Evolutionary conservation across 1,140 invertebrate species (phyloP), one percentile per base, ranked within the genome.

Genomic region (Eupeodes corollae): DNA sequence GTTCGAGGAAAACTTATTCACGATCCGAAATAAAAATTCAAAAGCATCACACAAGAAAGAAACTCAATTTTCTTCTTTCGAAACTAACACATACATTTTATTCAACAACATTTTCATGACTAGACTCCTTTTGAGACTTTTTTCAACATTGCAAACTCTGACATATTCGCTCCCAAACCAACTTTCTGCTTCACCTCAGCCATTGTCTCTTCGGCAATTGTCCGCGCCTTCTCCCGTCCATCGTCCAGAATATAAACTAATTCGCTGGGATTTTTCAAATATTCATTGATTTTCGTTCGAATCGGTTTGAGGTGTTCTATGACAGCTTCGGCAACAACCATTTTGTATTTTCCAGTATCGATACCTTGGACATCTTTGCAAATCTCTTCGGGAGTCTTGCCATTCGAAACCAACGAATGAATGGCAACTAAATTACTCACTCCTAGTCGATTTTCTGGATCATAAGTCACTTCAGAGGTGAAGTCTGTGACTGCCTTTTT

Each of bases 401-500:
- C 83, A 26, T 26, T 26, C 19, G 78, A 82, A 2, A 88, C 70
- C 37, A 86, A 69, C 31, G 84, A 82, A 72, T 96, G 88, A 49
- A 98, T 86, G 41, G 73, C 72, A 50, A 98, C 77, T 9, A 98
- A 71, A 75, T 96, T 97, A 13, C 90, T 77, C 15, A 98, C 83
- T 13, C 89, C 93, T 1, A 90, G 88, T 48, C 94, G 75, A 2
- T 62, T 71, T 42, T 77, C 74, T 0, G 82, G 82, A 53, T 94
- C 84, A 68, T 79, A 97, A 2, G 83, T 84, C 2, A 97, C 77
- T 61, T 79, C 78, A 6, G 90, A 88, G 1, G 76, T 89, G 56
- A 82, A 91, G 70, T 99, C 96, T 0, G 93, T 97, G 1, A 96
- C 67, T 0, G 95, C 82, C 71, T 94, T 96, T 62, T 86, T 90